Evolutionary conservation across 2,113 vertebrate genomes (phyloP).

Genomic region (Perca fluviatilis): DNA sequence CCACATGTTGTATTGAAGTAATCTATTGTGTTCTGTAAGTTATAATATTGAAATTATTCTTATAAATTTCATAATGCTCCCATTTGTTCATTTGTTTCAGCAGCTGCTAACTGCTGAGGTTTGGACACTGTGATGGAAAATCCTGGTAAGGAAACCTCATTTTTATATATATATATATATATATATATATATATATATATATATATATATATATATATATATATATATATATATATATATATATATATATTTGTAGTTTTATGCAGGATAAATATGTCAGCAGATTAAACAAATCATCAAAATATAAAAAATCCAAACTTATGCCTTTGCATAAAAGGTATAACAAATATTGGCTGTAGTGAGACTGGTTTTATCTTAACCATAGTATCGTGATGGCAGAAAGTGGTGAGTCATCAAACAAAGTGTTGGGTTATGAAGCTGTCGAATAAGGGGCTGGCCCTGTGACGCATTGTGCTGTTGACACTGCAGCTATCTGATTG

Average conservation of each 20-base stretch:
- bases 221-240: background rate
- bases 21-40: background rate
- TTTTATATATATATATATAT: background rate
- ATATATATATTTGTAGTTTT: background rate
- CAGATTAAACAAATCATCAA: background rate
- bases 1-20: background rate
- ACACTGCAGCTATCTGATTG: slow-evolving; percentile 70
- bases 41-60: background rate
- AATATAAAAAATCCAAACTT: background rate
- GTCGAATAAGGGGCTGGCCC: slow-evolving; percentile 40
- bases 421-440: background rate
- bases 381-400: slow-evolving; percentile 48
- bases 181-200: background rate
- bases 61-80: background rate
- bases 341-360: background rate
- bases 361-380: background rate
- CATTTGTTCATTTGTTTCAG: slow-evolving; percentile 56
- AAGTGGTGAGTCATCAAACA: slow-evolving; percentile 46
- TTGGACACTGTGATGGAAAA: slow-evolving; percentile 80
- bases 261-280: background rate
- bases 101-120: slow-evolving; percentile 62
- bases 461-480: slow-evolving; percentile 58
- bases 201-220: background rate
- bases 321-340: background rate
- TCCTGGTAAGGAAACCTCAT: slow-evolving; percentile 71